These are phyloP conservation scores for Bombus impatiens DNA, from an alignment of 1,140 invertebrate genomes.

Conservation along the genomic window DNA sequence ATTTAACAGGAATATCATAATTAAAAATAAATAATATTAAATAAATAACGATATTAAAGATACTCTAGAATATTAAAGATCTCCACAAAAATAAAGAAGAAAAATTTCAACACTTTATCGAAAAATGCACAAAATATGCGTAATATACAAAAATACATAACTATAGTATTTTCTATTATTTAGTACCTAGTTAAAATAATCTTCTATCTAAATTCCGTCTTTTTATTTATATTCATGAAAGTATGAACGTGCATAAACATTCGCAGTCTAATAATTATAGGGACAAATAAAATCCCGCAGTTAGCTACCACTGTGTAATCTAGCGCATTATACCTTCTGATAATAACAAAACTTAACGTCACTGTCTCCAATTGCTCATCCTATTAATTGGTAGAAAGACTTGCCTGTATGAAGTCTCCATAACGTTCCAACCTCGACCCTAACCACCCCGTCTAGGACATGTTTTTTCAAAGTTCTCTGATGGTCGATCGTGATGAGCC, in stretches of 20 bases:
- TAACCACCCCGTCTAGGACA: neutral
- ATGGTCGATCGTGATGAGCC: neutral
- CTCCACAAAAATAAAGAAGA: neutral
- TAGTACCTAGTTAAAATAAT: too few species aligned
- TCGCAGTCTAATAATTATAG: neutral
- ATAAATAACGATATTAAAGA: too few species aligned
- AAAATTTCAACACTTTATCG: neutral
- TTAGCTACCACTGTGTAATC: neutral
- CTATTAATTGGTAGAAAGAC: neutral
- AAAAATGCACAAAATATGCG: too few species aligned
- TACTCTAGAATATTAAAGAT: neutral
- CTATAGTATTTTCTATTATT: too few species aligned
- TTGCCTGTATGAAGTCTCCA: too few species aligned
- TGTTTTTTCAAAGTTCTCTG: constrained; percentile 1
- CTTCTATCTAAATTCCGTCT: too few species aligned
- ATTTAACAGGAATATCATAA: too few species aligned
- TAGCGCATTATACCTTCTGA: neutral
- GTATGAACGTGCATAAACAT: too few species aligned
- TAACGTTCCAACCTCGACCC: neutral
- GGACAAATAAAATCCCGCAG: neutral
- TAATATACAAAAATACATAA: too few species aligned
- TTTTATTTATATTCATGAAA: too few species aligned
- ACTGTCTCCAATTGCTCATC: constrained; percentile 1
- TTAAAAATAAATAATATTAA: too few species aligned
- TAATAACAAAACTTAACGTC: constrained; percentile 29